Conservation (phyloP, 2,797 vertebrate species). For the Anomalospiza imberbis region DNA sequence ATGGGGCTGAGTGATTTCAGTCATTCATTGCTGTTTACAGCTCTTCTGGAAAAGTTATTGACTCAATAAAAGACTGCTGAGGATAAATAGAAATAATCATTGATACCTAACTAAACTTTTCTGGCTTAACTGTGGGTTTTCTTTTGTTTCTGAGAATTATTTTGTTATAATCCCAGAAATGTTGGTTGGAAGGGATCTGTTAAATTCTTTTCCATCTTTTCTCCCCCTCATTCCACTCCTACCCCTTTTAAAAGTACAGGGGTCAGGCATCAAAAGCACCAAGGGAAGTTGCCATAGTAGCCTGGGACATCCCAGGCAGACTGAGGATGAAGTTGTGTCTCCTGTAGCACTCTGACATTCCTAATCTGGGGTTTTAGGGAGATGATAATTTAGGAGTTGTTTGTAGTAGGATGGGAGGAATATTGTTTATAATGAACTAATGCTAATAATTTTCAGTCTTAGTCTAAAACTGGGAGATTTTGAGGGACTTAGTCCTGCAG, state of each 20-base stretch:
- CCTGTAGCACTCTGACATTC: neutral
- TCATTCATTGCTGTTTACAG: neutral
- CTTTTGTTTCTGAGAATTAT: neutral
- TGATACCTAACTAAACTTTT: neutral
- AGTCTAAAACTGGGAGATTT: neutral
- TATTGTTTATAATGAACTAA: neutral
- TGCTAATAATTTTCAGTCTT: neutral
- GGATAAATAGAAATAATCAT: neutral
- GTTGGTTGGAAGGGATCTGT: neutral
- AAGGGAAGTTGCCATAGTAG: neutral
- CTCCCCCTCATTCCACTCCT: accelerated
- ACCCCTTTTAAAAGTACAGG: neutral
- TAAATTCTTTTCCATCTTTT: neutral
- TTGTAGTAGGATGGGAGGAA: neutral
- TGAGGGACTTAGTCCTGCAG: neutral
- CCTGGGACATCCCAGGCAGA: neutral
- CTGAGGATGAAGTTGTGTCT: neutral
- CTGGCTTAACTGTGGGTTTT: neutral
- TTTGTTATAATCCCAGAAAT: neutral
- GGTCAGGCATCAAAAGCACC: neutral
- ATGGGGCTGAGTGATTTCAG: neutral
- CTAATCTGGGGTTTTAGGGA: neutral
- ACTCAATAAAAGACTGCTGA: neutral
- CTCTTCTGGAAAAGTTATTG: neutral
- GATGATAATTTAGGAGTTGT: neutral